Evolutionary conservation across 2,888 invertebrate genomes (phyloP).

Genomic region (Neoascia interrupta): DNA sequence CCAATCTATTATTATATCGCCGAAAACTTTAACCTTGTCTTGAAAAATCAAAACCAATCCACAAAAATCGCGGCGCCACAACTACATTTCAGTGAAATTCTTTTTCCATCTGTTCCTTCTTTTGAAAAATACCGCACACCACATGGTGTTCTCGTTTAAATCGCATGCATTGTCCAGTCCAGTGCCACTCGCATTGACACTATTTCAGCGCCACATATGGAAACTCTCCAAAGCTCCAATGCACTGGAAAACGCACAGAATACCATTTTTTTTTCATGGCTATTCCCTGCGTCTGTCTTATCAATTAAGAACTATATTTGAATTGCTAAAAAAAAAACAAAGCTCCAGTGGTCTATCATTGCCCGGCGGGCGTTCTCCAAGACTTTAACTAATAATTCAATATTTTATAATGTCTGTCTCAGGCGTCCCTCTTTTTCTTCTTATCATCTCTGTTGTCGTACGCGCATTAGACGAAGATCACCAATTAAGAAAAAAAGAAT

Average conservation of each 20-base stretch:
- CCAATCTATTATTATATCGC: conserved; percentile 11
- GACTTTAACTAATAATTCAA: conserved; percentile 59
- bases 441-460: conserved; percentile 61
- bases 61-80: not conserved
- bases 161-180: conserved; percentile 21
- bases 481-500: conserved; percentile 30
- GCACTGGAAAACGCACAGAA: conserved; percentile 14
- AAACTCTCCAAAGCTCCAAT: conserved; percentile 12
- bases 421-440: conserved; percentile 22
- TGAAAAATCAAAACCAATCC: conserved; percentile 1
- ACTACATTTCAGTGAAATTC: too few species aligned
- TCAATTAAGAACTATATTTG: conserved; percentile 51
- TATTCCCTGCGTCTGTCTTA: conserved; percentile 37
- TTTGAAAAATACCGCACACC: too few species aligned
- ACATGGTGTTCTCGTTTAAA: not conserved
- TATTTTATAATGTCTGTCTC: conserved; percentile 37
- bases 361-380: conserved; percentile 11
- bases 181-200: conserved; percentile 33
- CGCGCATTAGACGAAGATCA: conserved; percentile 58
- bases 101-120: too few species aligned
- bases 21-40: conserved; percentile 8
- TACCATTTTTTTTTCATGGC: conserved; percentile 17
- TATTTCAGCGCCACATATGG: conserved; percentile 41
- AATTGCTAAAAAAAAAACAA: conserved; percentile 49
- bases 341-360: conserved; percentile 36